phyloP scores from a whole-genome alignment of 2,113 vertebrate species.

The Oreochromis spilurus region DNA sequence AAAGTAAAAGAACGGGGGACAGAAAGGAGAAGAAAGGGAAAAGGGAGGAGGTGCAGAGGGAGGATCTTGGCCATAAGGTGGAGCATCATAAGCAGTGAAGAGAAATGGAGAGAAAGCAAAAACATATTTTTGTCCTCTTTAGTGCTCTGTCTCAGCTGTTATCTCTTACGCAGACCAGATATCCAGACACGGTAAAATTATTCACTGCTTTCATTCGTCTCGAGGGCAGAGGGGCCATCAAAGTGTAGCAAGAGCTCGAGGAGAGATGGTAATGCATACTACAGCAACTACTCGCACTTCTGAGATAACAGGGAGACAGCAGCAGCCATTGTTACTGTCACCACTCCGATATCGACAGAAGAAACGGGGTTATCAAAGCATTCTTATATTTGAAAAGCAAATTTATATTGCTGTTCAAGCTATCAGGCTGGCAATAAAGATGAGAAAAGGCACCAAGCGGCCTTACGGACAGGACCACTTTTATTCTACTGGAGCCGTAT shows the following conservation, averaged over 20 bases:
- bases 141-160: background rate
- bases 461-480: background rate
- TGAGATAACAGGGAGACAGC: background rate
- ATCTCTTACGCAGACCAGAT: background rate
- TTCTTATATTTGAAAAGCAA: background rate
- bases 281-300: background rate
- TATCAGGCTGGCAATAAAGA: background rate
- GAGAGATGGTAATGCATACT: background rate
- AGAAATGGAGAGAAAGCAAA: background rate
- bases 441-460: background rate
- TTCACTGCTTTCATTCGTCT: background rate
- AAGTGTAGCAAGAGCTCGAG: background rate
- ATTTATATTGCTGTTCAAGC: background rate
- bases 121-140: background rate
- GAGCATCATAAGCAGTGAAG: constrained; percentile 22
- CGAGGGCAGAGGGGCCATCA: background rate
- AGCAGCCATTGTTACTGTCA: constrained; percentile 12
- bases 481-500: background rate
- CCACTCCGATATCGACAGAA: background rate
- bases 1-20: constrained; percentile 40
- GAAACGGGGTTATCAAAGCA: background rate
- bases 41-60: constrained; percentile 8
- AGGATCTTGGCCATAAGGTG: constrained; percentile 44
- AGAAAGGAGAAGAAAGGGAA: constrained; percentile 11
- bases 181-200: background rate